Evolutionary conservation across 2,888 invertebrate genomes (phyloP).

Genomic region (Eupithecia insigniata): DNA sequence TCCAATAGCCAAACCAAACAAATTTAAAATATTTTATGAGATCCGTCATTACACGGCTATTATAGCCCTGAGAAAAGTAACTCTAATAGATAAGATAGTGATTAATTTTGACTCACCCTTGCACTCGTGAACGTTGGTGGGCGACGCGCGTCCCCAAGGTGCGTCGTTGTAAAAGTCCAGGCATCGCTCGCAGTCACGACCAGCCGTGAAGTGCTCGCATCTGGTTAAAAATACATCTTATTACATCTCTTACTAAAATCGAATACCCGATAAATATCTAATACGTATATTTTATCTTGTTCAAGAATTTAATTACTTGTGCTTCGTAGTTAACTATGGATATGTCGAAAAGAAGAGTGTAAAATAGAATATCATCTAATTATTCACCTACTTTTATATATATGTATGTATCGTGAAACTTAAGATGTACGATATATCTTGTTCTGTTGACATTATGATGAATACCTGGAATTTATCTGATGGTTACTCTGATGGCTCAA

Average conservation of each 20-base stretch:
- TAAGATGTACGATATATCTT: no score
- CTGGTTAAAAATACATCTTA: conserved; percentile 62
- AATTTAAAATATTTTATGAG: not conserved
- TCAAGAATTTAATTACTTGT: not conserved
- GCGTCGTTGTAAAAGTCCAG: conserved; percentile 97
- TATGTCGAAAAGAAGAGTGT: not conserved
- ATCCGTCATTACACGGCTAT: no score
- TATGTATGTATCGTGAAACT: not conserved
- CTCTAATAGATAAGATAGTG: not conserved
- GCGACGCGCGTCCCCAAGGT: conserved; percentile 97
- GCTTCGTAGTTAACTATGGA: not conserved
- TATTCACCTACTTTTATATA: not conserved
- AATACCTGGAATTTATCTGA: no score
- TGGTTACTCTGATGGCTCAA: no score
- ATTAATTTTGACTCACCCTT: conserved; percentile 87
- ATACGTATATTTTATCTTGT: not conserved
- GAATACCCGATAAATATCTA: not conserved
- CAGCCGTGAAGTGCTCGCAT: conserved; percentile 98
- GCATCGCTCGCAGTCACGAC: conserved; percentile 96
- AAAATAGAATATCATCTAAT: not conserved
- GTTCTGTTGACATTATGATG: no score
- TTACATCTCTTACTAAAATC: not conserved
- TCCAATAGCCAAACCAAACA: not conserved
- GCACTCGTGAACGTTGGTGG: conserved; percentile 95
- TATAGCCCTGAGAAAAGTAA: not conserved